These are phyloP conservation scores for Pteromalus puparum DNA, from an alignment of 1,140 invertebrate species.

Conservation along the genomic window DNA sequence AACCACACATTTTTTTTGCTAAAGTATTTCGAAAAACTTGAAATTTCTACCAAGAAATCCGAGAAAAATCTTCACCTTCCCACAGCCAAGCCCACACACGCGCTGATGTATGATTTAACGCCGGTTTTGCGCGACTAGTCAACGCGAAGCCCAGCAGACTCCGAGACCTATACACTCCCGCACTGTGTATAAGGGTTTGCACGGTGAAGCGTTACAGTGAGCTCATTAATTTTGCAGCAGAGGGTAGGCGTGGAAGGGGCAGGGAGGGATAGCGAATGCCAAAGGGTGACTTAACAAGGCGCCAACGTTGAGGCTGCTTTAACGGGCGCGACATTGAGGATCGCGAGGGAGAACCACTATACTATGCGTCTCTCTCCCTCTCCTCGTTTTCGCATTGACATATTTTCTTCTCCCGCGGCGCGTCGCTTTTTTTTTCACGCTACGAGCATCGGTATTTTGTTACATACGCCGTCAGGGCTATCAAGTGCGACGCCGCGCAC, in stretches of 20 bases:
- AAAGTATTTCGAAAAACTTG: neutral
- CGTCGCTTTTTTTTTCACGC: neutral
- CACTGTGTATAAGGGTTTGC: slow-evolving; percentile 68
- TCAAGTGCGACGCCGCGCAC: neutral
- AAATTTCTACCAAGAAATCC: neutral
- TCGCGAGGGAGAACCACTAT: slow-evolving; percentile 52
- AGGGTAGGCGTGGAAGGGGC: neutral
- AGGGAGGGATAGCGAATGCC: slow-evolving; percentile 56
- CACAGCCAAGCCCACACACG: slow-evolving; percentile 45
- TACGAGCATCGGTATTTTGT: slow-evolving; percentile 16
- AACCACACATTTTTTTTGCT: no score
- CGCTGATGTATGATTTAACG: slow-evolving; percentile 73
- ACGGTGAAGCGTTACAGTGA: slow-evolving; percentile 72
- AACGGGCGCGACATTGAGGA: slow-evolving; percentile 70
- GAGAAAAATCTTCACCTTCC: slow-evolving; percentile 56
- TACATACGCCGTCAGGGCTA: neutral
- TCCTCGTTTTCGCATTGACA: slow-evolving; percentile 10
- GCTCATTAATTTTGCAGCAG: slow-evolving; percentile 73
- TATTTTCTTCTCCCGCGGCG: neutral
- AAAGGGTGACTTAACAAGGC: slow-evolving; percentile 72
- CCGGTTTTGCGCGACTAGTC: slow-evolving; percentile 61
- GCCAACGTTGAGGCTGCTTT: slow-evolving; percentile 67
- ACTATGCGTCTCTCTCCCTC: neutral
- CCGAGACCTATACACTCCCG: neutral
- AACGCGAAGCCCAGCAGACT: slow-evolving; percentile 61